Evolutionary conservation across 2,113 vertebrate species (phyloP).

Genomic region (Camelus bactrianus): DNA sequence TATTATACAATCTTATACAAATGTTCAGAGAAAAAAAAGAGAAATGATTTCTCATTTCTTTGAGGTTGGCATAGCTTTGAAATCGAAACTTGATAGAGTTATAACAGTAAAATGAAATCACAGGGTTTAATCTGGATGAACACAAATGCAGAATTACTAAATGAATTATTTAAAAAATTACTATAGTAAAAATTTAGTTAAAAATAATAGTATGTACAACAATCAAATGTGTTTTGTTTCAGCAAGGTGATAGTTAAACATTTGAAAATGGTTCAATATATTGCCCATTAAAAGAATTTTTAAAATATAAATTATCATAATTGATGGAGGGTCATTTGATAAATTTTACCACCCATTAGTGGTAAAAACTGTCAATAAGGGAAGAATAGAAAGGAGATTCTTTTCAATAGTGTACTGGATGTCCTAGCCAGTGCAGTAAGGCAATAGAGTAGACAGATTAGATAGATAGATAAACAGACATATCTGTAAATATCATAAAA

Average conservation of each 20-base stretch:
- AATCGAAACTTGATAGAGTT: neutral
- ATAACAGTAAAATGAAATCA: neutral
- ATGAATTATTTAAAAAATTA: neutral
- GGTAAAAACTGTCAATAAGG: neutral
- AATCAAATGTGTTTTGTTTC: neutral
- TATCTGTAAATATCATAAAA: neutral
- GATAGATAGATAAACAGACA: neutral
- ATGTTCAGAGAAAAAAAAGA: neutral
- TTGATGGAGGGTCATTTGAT: neutral
- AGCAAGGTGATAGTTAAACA: neutral
- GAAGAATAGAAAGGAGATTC: neutral
- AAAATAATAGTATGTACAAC: neutral
- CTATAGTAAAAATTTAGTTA: neutral
- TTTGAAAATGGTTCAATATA: neutral
- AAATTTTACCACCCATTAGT: neutral
- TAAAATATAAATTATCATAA: neutral
- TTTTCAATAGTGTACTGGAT: neutral
- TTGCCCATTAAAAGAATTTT: neutral
- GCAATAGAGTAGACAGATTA: neutral
- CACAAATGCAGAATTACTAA: neutral
- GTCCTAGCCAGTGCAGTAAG: neutral
- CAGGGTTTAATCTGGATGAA: neutral
- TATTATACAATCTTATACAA: neutral
- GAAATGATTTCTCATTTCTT: neutral
- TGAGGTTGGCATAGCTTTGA: neutral